A percentile compares a stretch with the other conserved stretches of the same genome.
These are phyloP conservation scores for Lathamus discolor DNA, from an alignment of 2,113 vertebrate genomes.

Conservation along the genomic window DNA sequence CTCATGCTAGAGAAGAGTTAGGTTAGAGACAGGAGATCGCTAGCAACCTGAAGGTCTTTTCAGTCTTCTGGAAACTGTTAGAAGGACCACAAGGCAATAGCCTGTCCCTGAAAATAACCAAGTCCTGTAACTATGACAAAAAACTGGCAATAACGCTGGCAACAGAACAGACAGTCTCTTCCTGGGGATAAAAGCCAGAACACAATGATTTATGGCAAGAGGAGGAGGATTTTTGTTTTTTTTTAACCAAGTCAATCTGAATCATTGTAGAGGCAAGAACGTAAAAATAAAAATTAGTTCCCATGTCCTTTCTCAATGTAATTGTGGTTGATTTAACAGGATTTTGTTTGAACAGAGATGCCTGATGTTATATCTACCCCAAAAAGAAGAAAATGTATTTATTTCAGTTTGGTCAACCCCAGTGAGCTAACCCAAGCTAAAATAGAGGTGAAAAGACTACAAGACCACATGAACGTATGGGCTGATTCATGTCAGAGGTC, in stretches of 20 bases:
- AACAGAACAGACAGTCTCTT: neutral
- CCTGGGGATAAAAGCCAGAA: constrained; percentile 6
- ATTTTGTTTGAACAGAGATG: constrained; percentile 4
- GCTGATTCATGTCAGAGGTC: neutral
- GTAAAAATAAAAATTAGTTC: constrained; percentile 6
- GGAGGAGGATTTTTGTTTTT: neutral
- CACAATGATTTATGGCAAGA: neutral
- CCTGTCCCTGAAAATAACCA: neutral
- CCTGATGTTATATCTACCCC: neutral
- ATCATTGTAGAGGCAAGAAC: neutral
- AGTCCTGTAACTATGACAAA: neutral
- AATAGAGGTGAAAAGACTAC: neutral
- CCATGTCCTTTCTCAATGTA: neutral
- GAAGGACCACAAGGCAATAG: neutral
- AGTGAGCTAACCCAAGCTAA: neutral
- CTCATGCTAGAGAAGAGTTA: fast-evolving
- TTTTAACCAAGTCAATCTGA: neutral
- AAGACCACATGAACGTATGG: neutral
- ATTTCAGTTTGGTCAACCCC: neutral
- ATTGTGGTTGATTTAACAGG: neutral
- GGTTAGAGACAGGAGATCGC: neutral
- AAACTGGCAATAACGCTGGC: neutral
- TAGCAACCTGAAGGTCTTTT: neutral
- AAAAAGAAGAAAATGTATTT: neutral
- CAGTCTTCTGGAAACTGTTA: neutral